These are phyloP conservation scores for Tupaia tana DNA, from an alignment of 2,113 vertebrate genomes.

Conservation along the genomic window DNA sequence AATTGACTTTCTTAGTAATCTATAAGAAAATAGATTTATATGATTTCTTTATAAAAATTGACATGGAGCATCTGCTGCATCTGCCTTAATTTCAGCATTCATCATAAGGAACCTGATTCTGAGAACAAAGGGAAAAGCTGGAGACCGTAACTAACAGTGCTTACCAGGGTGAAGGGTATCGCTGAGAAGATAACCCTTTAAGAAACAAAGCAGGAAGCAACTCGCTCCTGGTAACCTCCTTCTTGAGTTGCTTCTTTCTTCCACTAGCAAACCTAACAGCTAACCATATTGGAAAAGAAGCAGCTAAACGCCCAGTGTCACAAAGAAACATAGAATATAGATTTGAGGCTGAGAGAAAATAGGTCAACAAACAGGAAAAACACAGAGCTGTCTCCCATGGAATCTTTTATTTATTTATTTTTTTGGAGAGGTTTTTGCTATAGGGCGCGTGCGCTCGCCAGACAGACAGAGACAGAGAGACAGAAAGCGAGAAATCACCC, in stretches of 20 bases:
- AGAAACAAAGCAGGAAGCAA: not conserved
- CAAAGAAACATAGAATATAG: not conserved
- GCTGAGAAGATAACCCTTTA: not conserved
- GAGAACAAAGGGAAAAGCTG: not conserved
- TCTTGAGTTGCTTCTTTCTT: not conserved
- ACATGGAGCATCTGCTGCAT: not conserved
- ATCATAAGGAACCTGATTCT: not conserved
- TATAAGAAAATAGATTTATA: conserved; percentile 31
- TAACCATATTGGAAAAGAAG: not conserved
- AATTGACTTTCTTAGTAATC: conserved; percentile 48
- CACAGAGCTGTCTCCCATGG: not conserved
- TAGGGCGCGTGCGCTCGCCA: no score
- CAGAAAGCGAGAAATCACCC: no score
- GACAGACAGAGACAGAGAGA: no score
- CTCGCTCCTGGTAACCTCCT: not conserved
- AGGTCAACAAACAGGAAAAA: not conserved
- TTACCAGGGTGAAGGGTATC: not conserved
- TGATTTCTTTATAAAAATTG: conserved; percentile 49
- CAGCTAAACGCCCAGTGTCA: not conserved
- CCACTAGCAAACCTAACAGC: not conserved
- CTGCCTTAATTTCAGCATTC: not conserved
- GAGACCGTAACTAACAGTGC: not conserved
- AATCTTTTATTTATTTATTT: no score
- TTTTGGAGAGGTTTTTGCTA: no score
- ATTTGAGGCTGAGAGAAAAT: not conserved